Percentiles rank a stretch among this genome's conserved stretches.
Conservation (phyloP, 2,888 invertebrate species). For the Plebejus anna region DNA sequence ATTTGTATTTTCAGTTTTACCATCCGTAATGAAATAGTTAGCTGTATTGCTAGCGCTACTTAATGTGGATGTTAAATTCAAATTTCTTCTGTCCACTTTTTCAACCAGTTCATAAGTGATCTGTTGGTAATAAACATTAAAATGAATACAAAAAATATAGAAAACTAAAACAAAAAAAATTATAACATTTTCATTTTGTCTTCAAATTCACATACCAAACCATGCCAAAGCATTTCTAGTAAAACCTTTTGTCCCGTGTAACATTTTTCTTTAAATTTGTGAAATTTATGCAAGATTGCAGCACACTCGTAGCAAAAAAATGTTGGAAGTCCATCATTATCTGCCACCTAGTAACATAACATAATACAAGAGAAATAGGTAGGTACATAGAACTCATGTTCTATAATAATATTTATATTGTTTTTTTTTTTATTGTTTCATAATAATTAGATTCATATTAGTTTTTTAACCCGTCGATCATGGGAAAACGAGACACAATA, state of each 20-base stretch:
- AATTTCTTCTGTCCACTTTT: constrained; percentile 47
- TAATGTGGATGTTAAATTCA: constrained; percentile 48
- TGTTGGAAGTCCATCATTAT: constrained; percentile 55
- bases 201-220: constrained; percentile 49
- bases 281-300: constrained; percentile 56
- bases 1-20: constrained; percentile 25
- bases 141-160: neutral
- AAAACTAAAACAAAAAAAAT: constrained; percentile 16
- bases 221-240: constrained; percentile 51
- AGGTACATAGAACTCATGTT: too few species aligned
- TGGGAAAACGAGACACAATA: too few species aligned
- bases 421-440: too few species aligned
- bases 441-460: too few species aligned
- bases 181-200: neutral
- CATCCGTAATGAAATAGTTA: constrained; percentile 22
- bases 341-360: constrained; percentile 47
- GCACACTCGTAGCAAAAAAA: constrained; percentile 66
- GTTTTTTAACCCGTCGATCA: too few species aligned
- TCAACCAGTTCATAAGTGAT: constrained; percentile 53
- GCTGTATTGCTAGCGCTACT: constrained; percentile 28
- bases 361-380: neutral
- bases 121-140: constrained; percentile 40
- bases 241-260: constrained; percentile 51
- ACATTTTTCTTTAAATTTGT: constrained; percentile 65
- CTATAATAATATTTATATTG: too few species aligned